These are phyloP conservation scores for Chaenodraco wilsoni DNA, from an alignment of 2,797 vertebrate genomes.

Conservation along the genomic window DNA sequence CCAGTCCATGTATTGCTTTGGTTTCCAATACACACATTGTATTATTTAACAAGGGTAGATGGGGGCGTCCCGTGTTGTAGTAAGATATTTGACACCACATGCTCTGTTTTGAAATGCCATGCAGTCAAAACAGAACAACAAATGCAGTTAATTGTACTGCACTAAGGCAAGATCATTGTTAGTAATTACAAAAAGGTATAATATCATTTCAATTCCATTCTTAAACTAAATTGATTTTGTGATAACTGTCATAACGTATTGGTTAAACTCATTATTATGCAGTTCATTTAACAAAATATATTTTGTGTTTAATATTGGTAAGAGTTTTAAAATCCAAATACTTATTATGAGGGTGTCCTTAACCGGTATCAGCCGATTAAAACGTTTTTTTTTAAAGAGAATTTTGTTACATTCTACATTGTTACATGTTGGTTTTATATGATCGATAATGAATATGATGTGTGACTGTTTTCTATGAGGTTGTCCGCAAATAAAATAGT, in stretches of 20 bases:
- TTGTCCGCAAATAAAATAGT: not conserved
- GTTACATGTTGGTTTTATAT: too few species aligned
- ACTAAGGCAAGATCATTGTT: not conserved
- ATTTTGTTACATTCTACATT: not conserved
- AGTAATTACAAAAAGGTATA: not conserved
- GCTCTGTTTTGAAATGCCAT: not conserved
- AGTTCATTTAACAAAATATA: not conserved
- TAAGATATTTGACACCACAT: constrained; percentile 17
- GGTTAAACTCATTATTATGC: not conserved
- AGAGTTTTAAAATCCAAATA: not conserved
- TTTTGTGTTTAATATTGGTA: not conserved
- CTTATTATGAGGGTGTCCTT: not conserved
- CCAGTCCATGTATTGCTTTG: not conserved
- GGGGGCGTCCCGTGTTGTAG: not conserved
- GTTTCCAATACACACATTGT: constrained; percentile 7
- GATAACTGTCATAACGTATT: not conserved
- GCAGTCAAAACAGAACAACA: not conserved
- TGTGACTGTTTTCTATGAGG: not conserved
- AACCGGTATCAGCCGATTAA: not conserved
- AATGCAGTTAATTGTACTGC: not conserved
- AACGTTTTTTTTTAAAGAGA: not conserved
- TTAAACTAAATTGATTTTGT: not conserved
- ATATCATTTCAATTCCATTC: not conserved
- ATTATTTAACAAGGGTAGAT: constrained; percentile 1
- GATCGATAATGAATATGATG: constrained; percentile 6